Base-by-base conservation (phyloP, 2,113 vertebrate species). In the Electrona antarctica region DNA sequence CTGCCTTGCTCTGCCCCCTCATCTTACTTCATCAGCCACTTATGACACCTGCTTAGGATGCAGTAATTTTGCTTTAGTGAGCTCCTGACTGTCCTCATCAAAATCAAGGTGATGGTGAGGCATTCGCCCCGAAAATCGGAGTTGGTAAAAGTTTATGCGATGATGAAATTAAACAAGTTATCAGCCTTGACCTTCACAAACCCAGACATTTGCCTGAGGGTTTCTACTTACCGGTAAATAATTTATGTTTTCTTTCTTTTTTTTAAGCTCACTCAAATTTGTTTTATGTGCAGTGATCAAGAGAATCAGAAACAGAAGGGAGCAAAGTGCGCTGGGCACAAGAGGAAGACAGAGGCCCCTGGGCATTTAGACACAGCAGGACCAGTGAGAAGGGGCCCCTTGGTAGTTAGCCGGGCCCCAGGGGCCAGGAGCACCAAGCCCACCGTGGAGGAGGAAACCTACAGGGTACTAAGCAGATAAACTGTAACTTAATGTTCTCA, bases 361-460 rank as follows among this genome's bases (percentile, higher is more conserved):
- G 71, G 70, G n/a, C 45, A 55, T 15, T 41, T 15, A 33, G 71
- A 81, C n/a, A 21, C 71, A 47, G 54, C 33, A 0, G 78, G 66
- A 47, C 55, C 70, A 33, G 59, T 60, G 11, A 82, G 67, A 69
- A 90, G 47, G 57, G 76, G 52, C 50, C 66, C 81, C 71, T 47
- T 65, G 54, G 87, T 64, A 76, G 49, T 51, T 51, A 49, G 74
- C 10, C 78, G 80, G 61, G 48, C 80, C 66, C 75, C 82, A 33
- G 79, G 64, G 67, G 52, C 74, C 33, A 67, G 78, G 76, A 87
- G 65, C 76, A 72, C 45, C 29, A 80, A 72, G 57, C 82, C 80
- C 59, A 61, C 51, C 0, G 74, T 66, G 49, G 88, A 92, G 60
- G 82, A 87, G 69, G 90, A 93, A 83, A 94, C 91, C 14, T 94